These are phyloP conservation scores for Gopherus flavomarginatus DNA, from an alignment of 2,113 vertebrate species.

Conservation along the genomic window DNA sequence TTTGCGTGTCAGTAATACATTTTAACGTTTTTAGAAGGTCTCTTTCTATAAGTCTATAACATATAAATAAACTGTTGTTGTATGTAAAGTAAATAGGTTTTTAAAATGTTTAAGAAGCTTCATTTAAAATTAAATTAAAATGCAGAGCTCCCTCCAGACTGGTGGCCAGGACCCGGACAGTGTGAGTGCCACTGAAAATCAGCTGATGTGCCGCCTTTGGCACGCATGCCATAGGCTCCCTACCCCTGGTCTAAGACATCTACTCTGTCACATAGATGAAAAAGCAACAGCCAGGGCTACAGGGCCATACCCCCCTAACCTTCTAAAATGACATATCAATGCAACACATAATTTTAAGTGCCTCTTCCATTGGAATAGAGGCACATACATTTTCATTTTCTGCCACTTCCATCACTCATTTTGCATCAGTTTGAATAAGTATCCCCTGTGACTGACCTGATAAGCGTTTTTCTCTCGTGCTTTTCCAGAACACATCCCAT, in stretches of 20 bases:
- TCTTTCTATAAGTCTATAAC: no score
- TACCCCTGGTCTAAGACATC: background rate
- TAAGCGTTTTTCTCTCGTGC: conserved; percentile 80
- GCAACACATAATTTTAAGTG: fast-evolving
- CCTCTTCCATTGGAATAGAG: background rate
- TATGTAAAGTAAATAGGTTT: no score
- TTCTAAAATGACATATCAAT: fast-evolving
- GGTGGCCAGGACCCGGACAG: no score
- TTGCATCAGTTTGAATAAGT: background rate
- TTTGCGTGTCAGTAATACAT: no score
- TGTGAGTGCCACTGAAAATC: no score
- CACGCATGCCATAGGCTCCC: no score
- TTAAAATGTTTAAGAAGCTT: no score
- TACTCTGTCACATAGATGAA: fast-evolving
- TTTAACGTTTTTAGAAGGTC: no score
- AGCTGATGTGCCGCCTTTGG: no score
- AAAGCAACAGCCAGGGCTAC: background rate
- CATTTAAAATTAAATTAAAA: no score
- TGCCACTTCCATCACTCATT: fast-evolving
- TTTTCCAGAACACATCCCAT: conserved; percentile 87
- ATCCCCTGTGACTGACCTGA: conserved; percentile 76
- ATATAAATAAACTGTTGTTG: no score
- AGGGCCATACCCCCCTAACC: background rate
- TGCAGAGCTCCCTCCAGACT: no score
- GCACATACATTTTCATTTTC: background rate